phyloP scores from a whole-genome alignment of 2,113 vertebrate species.

The Anoplopoma fimbria region DNA sequence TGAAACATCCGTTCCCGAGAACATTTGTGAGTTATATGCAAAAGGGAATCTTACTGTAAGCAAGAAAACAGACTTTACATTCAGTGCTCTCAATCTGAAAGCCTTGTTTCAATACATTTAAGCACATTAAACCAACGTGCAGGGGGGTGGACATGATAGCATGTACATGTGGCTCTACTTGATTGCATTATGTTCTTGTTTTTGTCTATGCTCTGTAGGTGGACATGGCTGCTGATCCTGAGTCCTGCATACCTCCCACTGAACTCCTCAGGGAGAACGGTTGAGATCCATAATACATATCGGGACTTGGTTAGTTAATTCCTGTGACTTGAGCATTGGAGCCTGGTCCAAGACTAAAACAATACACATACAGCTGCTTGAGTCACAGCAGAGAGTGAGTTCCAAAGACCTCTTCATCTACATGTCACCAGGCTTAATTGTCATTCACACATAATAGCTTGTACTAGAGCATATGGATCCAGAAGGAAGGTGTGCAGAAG shows the following conservation, averaged over 20 bases:
- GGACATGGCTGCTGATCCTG: slow-evolving; percentile 23
- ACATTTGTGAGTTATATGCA: not conserved
- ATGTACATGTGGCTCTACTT: not conserved
- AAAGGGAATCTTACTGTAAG: not conserved
- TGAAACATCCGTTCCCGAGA: slow-evolving; percentile 27
- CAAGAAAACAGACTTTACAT: slow-evolving; percentile 27
- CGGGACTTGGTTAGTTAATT: slow-evolving; percentile 18
- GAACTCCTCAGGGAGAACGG: not conserved
- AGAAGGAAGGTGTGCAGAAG: slow-evolving; percentile 24
- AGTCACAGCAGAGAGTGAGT: not conserved
- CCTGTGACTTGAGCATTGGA: not conserved
- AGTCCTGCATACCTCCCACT: slow-evolving; percentile 21
- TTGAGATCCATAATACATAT: slow-evolving; percentile 4
- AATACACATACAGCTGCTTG: not conserved
- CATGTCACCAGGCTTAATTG: slow-evolving; percentile 36
- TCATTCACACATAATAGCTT: slow-evolving; percentile 50
- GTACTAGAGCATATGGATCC: slow-evolving; percentile 28
- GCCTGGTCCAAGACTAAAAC: not conserved
- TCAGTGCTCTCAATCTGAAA: not conserved
- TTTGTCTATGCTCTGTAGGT: slow-evolving; percentile 7
- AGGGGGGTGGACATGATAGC: not conserved
- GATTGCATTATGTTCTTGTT: not conserved
- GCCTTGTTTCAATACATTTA: slow-evolving; percentile 1
- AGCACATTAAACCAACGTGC: not conserved
- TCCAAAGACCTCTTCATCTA: slow-evolving; percentile 12